Base-by-base conservation (phyloP, 1,140 invertebrate genomes). In the Philotrypesis tridentata region DNA sequence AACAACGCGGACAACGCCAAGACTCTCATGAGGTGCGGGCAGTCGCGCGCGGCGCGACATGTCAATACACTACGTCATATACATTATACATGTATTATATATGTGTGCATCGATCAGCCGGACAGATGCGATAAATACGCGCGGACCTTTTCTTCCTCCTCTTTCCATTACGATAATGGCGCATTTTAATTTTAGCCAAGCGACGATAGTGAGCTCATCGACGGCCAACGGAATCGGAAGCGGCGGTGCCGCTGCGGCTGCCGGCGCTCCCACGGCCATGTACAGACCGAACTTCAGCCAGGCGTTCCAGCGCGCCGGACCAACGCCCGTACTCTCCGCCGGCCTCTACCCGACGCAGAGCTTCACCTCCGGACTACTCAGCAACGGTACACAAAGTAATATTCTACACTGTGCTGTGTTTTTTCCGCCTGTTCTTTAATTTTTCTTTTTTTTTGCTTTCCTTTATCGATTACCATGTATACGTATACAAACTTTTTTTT, bases 261-360 rank as follows among this genome's bases (percentile, higher is more conserved):
- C 37, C 23, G 91, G 94, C 37, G 93, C 94, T 40, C 93, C 93
- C 14, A 93, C 93, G 33, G 94, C 94, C 29, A 92, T 95, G 90
- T 95, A 95, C 90, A 92, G 95, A 90, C 94, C 94, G 40, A 94
- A 95, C 85, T 95, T 95, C 89, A 94, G 94, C 29, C 94, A 94
- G 85, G 94, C 94, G 60, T 95, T 95, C 84, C 94, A 95, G 67
- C 91, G 91, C 37, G 89, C 91, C 31, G 91, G 90, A 3, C 91
- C 91, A 33, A 91, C 91, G 80, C 91, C 91, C 65, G 91, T 90
- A 33, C 83, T 92, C 40, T 92, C 91, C 0, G 90, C 91, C 27
- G 91, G 91, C 65, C 87, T 92, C 48, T 91, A 92, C 84, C 91
- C 91, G 43, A 92, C 91, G 9, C 91, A 92, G 84, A 92, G 91